phyloP scores from a whole-genome alignment of 2,113 vertebrate genomes.

The Hiodon tergisus region DNA sequence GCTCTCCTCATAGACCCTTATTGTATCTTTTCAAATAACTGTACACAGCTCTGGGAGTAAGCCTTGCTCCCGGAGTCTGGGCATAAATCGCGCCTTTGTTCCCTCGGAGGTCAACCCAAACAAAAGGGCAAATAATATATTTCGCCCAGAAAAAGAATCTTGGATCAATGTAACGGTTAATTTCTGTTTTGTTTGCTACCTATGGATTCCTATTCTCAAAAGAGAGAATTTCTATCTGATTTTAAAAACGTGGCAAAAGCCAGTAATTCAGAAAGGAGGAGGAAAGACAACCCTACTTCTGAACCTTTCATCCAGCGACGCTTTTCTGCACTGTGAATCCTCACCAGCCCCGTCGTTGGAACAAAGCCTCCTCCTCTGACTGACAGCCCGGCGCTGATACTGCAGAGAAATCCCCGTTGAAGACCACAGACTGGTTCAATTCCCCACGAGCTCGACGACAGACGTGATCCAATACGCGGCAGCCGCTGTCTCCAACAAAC shows the following conservation, averaged over 20 bases:
- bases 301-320: constrained; percentile 3
- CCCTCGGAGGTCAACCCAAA: constrained; percentile 22
- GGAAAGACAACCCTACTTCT: neutral
- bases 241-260: neutral
- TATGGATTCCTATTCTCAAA: neutral
- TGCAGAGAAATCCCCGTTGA: neutral
- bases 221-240: neutral
- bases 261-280: neutral
- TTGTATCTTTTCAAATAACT: constrained; percentile 25
- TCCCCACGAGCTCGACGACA: neutral
- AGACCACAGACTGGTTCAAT: neutral
- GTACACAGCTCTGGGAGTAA: constrained; percentile 11
- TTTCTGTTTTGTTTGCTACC: neutral
- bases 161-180: neutral
- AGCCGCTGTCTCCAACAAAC: too few relatives aligned
- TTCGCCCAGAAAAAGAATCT: constrained; percentile 2
- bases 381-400: constrained; percentile 12
- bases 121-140: constrained; percentile 12
- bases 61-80: constrained; percentile 2
- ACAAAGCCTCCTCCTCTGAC: constrained; percentile 14
- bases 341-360: neutral
- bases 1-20: constrained; percentile 13
- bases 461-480: neutral
- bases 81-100: constrained; percentile 29
- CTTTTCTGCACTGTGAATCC: neutral